Evolutionary conservation across 2,113 vertebrate species (phyloP), one percentile per base, ranked within the genome.

Genomic region (Gymnocephalus cernua): DNA sequence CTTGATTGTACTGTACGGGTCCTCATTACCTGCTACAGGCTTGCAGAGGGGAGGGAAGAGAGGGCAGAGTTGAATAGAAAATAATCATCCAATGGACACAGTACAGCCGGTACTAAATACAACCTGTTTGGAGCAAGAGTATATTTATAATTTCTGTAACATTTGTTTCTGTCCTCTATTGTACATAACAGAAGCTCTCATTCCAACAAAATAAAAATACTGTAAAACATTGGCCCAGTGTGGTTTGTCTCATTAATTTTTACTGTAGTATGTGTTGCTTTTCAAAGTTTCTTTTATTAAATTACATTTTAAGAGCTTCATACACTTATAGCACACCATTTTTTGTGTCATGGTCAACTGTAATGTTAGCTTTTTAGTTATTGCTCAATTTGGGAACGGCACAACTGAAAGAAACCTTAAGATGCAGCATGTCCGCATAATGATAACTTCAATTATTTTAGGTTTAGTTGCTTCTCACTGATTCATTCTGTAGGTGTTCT

Each of bases 131-230:
- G 84, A 91, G 72, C 85, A 80, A 76, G 83, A 86, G 81, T 87
- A 91, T 95, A 95, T 95, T 95, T 95, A 95, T 94, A 81, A 92
- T 82, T 90, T 88, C 90, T 92, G 90, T 93, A 84, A 86, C 56
- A 81, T 91, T 93, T 90, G 85, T 95, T 94, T 94, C 90, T 94
- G 93, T 94, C 90, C 77, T 85, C 85, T 93, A 91, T 93, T 95
- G 94, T 95, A 95, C 86, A 95, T 95, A 95, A 93, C 87, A 92
- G 92, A 92, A 94, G 84, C 90, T 89, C 89, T 93, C 85, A 91
- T 91, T 92, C 88, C 74, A 58, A 88, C 59, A 64, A 86, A 92
- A 91, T 67, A 89, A 92, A 94, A 94, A 90, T 63, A 35, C 54
- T 77, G 61, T 88, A 74, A 90, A 91, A 86, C 29, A 50, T 4